Conservation (phyloP, 2,797 vertebrate genomes). For the Tokudaia tokunoshimensis region DNA sequence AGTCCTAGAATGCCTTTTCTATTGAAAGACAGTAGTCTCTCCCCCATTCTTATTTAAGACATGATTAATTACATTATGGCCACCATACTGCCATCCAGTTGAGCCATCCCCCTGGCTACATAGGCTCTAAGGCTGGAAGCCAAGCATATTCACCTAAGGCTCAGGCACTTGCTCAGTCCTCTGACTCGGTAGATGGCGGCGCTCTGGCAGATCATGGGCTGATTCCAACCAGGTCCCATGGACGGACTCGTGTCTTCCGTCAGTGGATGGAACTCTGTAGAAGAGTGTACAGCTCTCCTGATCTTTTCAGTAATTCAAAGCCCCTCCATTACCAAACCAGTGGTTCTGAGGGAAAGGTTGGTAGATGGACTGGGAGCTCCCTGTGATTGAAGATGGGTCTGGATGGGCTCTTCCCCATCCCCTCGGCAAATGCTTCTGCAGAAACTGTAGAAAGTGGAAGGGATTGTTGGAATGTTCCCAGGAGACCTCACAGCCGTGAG, state of each 20-base stretch:
- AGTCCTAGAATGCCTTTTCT: background rate
- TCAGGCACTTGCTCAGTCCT: background rate
- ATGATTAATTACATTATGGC: background rate
- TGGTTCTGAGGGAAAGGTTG: background rate
- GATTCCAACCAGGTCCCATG: background rate
- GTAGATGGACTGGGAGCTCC: conserved; percentile 49
- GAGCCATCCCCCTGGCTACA: background rate
- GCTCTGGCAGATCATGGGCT: background rate
- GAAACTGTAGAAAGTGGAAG: background rate
- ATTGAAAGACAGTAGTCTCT: background rate
- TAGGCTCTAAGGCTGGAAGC: background rate
- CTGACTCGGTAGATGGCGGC: background rate
- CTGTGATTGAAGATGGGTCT: conserved; percentile 35
- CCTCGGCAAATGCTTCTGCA: conserved; percentile 51
- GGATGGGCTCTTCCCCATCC: conserved; percentile 33
- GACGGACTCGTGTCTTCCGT: background rate
- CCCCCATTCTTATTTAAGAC: background rate
- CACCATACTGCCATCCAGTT: background rate
- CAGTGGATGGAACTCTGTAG: background rate
- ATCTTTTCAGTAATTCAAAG: background rate
- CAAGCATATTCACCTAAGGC: background rate
- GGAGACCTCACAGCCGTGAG: conserved; percentile 39
- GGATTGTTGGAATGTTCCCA: conserved; percentile 35
- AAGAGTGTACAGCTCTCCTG: background rate
- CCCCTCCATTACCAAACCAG: background rate